Conservation (phyloP, 2,113 vertebrate genomes). For the Symphodus melops region DNA sequence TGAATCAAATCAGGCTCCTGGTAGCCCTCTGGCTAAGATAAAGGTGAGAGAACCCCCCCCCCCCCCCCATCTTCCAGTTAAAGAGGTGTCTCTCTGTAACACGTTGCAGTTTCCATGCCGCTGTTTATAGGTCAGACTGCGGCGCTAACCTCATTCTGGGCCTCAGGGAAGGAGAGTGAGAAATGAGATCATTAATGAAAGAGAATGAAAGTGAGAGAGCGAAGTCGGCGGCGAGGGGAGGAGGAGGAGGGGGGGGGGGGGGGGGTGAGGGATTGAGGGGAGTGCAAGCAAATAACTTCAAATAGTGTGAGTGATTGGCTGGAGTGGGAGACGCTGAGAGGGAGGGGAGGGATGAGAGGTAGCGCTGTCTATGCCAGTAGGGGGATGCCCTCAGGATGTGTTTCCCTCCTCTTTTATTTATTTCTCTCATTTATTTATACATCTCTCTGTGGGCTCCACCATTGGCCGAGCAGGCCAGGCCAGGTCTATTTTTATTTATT, state of each 20-base stretch:
- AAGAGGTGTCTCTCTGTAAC: constrained; percentile 60
- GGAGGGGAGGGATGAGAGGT: constrained; percentile 46
- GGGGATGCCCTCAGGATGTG: constrained; percentile 80
- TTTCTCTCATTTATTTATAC: constrained; percentile 80
- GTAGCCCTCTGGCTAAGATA: constrained; percentile 58
- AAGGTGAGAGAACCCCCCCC: constrained; percentile 56
- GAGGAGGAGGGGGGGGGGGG: too few relatives aligned
- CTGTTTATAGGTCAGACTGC: constrained; percentile 78
- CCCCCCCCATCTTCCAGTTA: constrained; percentile 29
- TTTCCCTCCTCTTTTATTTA: constrained; percentile 80
- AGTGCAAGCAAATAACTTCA: constrained; percentile 73
- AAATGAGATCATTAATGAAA: constrained; percentile 80
- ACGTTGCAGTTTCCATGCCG: constrained; percentile 71
- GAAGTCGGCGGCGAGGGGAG: constrained; percentile 12
- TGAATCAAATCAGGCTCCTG: constrained; percentile 47
- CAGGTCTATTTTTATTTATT: constrained; percentile 61
- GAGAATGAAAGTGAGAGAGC: constrained; percentile 73
- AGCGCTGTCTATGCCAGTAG: constrained; percentile 67
- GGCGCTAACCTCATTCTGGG: constrained; percentile 73
- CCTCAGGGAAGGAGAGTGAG: constrained; percentile 74
- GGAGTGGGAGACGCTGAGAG: constrained; percentile 52
- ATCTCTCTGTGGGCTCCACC: constrained; percentile 63
- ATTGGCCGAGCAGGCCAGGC: constrained; percentile 62
- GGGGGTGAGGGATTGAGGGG: constrained; percentile 19
- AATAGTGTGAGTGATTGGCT: constrained; percentile 74